Evolutionary conservation across 2,797 vertebrate genomes (phyloP).

Genomic region (Coregonus suidteri): DNA sequence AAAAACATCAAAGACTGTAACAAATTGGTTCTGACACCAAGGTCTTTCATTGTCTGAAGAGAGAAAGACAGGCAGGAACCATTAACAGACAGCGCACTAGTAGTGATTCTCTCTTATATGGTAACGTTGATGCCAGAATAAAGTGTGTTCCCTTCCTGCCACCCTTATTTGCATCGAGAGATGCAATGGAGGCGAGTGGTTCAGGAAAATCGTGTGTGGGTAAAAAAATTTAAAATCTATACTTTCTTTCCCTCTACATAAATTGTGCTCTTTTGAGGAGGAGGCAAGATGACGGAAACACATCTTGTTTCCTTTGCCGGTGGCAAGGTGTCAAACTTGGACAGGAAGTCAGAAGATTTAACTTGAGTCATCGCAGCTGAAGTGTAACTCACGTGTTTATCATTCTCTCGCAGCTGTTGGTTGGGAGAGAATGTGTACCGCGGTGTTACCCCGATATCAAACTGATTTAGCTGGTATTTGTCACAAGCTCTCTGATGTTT

Average conservation of each 20-base stretch:
- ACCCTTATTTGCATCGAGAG: not conserved
- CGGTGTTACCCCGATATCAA: constrained; percentile 50
- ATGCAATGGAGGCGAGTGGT: not conserved
- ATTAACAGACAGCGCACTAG: not conserved
- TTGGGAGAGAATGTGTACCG: constrained; percentile 50
- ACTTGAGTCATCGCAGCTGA: constrained; percentile 41
- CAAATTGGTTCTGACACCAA: not conserved
- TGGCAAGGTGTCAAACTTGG: constrained; percentile 62
- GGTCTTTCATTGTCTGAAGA: not conserved
- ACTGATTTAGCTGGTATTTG: constrained; percentile 51
- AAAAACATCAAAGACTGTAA: not conserved
- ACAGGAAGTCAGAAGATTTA: constrained; percentile 63
- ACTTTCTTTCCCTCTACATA: not conserved
- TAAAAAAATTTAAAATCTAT: not conserved
- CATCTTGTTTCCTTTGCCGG: constrained; percentile 48
- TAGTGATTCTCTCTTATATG: not conserved
- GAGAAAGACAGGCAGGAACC: not conserved
- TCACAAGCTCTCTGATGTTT: constrained; percentile 43
- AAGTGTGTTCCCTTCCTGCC: not conserved
- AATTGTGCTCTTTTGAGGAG: constrained; percentile 20
- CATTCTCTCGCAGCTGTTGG: constrained; percentile 60
- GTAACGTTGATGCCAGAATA: not conserved
- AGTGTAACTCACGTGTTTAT: constrained; percentile 53
- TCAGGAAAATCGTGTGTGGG: not conserved
- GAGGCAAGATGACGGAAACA: constrained; percentile 55